These are phyloP conservation scores for Callorhinus ursinus DNA, from an alignment of 2,113 vertebrate genomes.

Conservation along the genomic window DNA sequence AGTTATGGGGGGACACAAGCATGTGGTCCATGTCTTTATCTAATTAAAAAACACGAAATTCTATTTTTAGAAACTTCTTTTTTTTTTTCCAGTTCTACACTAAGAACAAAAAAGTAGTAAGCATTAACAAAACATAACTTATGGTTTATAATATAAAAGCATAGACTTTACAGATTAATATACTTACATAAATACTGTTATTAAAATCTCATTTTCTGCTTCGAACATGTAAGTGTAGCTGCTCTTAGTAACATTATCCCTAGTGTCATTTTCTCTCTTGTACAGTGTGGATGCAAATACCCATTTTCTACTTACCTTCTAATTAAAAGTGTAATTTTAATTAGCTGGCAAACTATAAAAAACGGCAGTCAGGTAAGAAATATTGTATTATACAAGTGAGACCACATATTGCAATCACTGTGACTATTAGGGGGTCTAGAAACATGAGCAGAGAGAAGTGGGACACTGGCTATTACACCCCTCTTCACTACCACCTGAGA, in stretches of 20 bases:
- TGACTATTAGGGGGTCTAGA: neutral
- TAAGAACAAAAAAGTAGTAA: neutral
- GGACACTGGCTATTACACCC: neutral
- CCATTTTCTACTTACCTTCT: neutral
- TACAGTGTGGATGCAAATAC: neutral
- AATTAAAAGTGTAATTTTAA: neutral
- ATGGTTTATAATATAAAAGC: slow-evolving; percentile 18
- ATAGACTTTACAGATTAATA: slow-evolving; percentile 19
- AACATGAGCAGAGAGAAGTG: neutral
- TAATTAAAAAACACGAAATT: neutral
- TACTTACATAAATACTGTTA: neutral
- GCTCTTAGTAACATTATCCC: neutral
- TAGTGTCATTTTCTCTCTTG: neutral
- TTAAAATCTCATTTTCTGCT: slow-evolving; percentile 9
- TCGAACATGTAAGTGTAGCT: neutral
- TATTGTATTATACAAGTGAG: neutral
- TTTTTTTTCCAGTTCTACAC: neutral
- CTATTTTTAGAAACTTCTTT: slow-evolving; percentile 1
- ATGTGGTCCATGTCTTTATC: neutral
- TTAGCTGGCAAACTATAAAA: neutral
- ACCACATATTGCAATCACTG: neutral
- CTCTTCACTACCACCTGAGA: neutral
- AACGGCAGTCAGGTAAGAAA: neutral
- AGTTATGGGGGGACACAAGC: neutral
- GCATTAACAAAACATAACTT: neutral